These are phyloP conservation scores for Canis aureus DNA, from an alignment of 2,113 vertebrate species.

Conservation along the genomic window DNA sequence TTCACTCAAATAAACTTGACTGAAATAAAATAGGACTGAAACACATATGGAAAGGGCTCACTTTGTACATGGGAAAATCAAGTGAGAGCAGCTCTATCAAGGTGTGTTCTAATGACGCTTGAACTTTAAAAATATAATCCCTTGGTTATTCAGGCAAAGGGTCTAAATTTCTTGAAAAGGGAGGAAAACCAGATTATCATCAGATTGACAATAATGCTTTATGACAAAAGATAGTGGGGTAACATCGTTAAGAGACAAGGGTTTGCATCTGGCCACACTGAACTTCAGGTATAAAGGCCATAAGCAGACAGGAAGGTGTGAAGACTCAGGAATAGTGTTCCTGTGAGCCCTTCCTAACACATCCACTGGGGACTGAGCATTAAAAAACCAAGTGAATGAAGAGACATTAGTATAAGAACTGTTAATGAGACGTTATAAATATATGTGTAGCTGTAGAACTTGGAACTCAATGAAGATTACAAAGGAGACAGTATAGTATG, in stretches of 20 bases:
- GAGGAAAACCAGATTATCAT: background rate
- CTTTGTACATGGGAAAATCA: background rate
- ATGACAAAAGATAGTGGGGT: background rate
- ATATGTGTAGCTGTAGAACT: background rate
- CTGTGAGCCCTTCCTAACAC: background rate
- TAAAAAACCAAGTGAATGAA: background rate
- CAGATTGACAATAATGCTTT: background rate
- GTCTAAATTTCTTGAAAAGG: background rate
- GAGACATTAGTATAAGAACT: background rate
- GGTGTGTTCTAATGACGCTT: background rate
- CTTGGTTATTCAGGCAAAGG: background rate
- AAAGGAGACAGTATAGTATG: background rate
- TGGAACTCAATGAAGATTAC: background rate
- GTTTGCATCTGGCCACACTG: background rate
- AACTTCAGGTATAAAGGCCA: background rate
- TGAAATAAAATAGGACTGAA: background rate
- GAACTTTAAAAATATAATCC: background rate
- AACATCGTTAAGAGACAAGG: background rate
- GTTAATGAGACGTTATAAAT: slow-evolving; percentile 7
- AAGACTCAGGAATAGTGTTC: background rate
- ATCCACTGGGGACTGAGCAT: background rate
- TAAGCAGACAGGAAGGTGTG: background rate
- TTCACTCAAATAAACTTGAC: background rate
- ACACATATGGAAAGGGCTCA: background rate
- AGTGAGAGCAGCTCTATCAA: background rate